Evolutionary conservation across 37 sponge, comb jelly and placozoan genomes (phyloP), one percentile per base, ranked within the genome.

Genomic region (Chondrosia reniformis): DNA sequence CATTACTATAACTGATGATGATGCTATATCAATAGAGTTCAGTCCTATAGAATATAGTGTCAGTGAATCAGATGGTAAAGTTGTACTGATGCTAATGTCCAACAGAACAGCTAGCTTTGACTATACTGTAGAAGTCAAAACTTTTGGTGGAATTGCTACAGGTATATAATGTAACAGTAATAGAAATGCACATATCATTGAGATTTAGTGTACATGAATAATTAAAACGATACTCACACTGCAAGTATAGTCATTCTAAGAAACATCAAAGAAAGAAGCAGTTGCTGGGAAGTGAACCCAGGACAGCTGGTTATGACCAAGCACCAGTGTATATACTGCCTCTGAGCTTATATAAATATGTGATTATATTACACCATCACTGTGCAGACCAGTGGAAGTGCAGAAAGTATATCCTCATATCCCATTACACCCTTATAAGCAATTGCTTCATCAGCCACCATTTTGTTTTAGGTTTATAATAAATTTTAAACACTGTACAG

Each of bases 381-480:
- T n/a, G n/a, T n/a, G n/a, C n/a, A n/a, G n/a, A n/a, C n/a, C n/a
- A n/a, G n/a, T n/a, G n/a, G n/a, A n/a, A n/a, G n/a, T n/a, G n/a
- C n/a, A n/a, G n/a, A n/a, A n/a, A n/a, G n/a, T n/a, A n/a, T n/a
- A n/a, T n/a, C n/a, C n/a, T n/a, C n/a, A n/a, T n/a, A n/a, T n/a
- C n/a, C n/a, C n/a, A n/a, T n/a, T n/a, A n/a, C n/a, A n/a, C n/a
- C n/a, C n/a, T n/a, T n/a, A n/a, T n/a, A n/a, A n/a, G n/a, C n/a
- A n/a, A n/a, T n/a, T n/a, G n/a, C n/a, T n/a, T n/a, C n/a, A n/a
- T n/a, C n/a, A n/a, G n/a, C n/a, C n/a, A n/a, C n/a, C n/a, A 25
- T 83, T 90, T 46, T 86, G 86, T 46, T 90, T 87, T 44, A 40
- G 79, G 42, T 58, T 82, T 4, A 90, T n/a, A n/a, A n/a, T n/a